Base-by-base conservation (phyloP, 2,888 invertebrate genomes). In the Antitype chi region DNA sequence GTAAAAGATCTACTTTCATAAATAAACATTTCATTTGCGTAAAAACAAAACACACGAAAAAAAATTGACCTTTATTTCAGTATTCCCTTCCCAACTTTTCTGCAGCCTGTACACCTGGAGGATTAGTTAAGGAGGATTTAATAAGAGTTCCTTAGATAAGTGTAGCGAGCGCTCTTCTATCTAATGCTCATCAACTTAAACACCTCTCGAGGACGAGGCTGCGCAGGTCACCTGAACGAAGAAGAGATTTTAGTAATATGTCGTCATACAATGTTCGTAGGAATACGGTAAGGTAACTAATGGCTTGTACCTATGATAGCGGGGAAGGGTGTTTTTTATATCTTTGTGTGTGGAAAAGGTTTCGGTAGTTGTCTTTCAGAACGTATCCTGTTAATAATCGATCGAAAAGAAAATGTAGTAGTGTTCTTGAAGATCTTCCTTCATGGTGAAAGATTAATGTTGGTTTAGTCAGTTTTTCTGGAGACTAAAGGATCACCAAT, bases 41-140 rank as follows among this genome's bases (percentile, higher is more conserved):
- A 28, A 38, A 38, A 25, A 25, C 9, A 8, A 43, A 43, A 28
- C 15, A 13, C 2, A 25, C 1, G 23, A 60, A 67, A 63, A 38
- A 59, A 25, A 53, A 13, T 2, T 2, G 7, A 5, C 5, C 17
- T 1, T 15, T 63, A 7, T 67, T 47, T 38, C 15, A 49, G 25
- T 9, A 52, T 75, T 78, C 17, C 4, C 13, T 13, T 23, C 0
- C 11, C 5, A 0, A 43, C 49, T 89, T 88, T 87, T 90, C 38
- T 95, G 94, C 93, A 70, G 82, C 81, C 94, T 73, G 84, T 96
- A 94, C 93, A 76, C 77, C 90, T 92, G 92, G 94, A 93, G 95
- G 95, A 96, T 96, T 96, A 96, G 95, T 95, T 94, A 94, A 95
- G 94, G 93, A 95, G 95, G 95, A 95, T 96, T 96, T 95, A 96